phyloP scores from a whole-genome alignment of 2,888 invertebrate genomes.

The Lottia gigantea region DNA sequence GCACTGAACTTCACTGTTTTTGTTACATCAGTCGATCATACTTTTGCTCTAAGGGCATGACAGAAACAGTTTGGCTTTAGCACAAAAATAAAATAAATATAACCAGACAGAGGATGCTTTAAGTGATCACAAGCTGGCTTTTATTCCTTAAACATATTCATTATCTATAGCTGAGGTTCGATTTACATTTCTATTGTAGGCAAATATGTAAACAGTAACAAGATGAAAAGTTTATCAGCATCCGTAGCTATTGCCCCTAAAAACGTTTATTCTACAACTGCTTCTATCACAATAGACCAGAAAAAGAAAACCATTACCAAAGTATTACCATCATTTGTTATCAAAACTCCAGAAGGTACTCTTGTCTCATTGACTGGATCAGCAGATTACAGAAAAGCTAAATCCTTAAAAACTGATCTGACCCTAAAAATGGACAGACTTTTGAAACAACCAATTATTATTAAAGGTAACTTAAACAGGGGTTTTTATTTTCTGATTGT shows the following conservation, averaged over 20 bases:
- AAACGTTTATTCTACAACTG: not conserved
- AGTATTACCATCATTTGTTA: slow-evolving; percentile 35
- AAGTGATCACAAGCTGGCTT: too few species aligned
- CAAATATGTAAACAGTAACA: slow-evolving; percentile 5
- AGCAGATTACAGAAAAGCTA: slow-evolving; percentile 35
- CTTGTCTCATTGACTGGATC: slow-evolving; percentile 35
- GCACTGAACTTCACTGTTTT: too few species aligned
- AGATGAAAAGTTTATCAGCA: not conserved
- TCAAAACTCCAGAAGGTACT: slow-evolving; percentile 41
- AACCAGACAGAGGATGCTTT: too few species aligned
- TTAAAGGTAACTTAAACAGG: slow-evolving; percentile 37
- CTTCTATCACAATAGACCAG: not conserved
- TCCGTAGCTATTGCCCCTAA: not conserved
- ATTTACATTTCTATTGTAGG: not conserved
- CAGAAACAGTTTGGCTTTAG: too few species aligned
- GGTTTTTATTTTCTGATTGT: not conserved
- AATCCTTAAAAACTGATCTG: slow-evolving; percentile 33
- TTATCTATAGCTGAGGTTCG: too few species aligned
- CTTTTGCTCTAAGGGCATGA: too few species aligned
- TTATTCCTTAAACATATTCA: too few species aligned
- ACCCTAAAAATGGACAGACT: slow-evolving; percentile 35
- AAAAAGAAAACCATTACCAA: slow-evolving; percentile 11
- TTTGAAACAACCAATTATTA: slow-evolving; percentile 34
- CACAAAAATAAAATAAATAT: too few species aligned
- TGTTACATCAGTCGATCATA: too few species aligned